Evolutionary conservation across 2,797 vertebrate species (phyloP), one percentile per base, ranked within the genome.

Genomic region (Tarsius wallacei): DNA sequence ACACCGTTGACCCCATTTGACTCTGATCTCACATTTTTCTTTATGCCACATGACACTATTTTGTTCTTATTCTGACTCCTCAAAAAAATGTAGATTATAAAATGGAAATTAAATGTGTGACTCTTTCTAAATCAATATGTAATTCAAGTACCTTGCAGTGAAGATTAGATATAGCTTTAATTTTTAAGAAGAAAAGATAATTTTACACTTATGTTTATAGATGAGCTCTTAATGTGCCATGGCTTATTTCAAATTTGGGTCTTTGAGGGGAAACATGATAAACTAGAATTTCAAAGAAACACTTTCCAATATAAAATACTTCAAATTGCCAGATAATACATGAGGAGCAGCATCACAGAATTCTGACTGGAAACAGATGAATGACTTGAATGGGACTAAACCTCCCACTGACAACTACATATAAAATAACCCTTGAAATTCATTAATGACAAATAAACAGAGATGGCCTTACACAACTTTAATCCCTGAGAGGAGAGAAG

Each of bases 201-300:
- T 22, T 90, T 85, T 73, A 26, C 7, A 16, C 76, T 71, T 36
- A 36, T 74, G 64, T 88, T 33, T 88, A 64, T 78, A 71, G 51
- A 7, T 1, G 8, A 17, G 26, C 12, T 74, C n/a, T 86, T 74
- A 13, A 80, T 33, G 16, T 71, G 15, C 19, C 1, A 61, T 74
- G 21, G 21, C 66, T 81, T 90, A 74, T 90, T 68, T 76, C 9
- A 76, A 57, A 78, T 74, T 64, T 84, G 57, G 19, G 33, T 47
- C n/a, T 87, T 73, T 14, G 19, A 6, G 33, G 3, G 21, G 22
- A 85, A 94, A 26, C 73, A 82, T 61, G 26, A 61, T 47, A 87
- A 91, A 83, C 19, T 8, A 66, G 15, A 73, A 19, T 91, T 94
- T 87, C 47, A 84, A 87, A 94, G 36, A 77, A 57, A 64, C 10